Evolutionary conservation across 2,888 invertebrate genomes (phyloP).

Genomic region (Phoenoteleia sp.): DNA sequence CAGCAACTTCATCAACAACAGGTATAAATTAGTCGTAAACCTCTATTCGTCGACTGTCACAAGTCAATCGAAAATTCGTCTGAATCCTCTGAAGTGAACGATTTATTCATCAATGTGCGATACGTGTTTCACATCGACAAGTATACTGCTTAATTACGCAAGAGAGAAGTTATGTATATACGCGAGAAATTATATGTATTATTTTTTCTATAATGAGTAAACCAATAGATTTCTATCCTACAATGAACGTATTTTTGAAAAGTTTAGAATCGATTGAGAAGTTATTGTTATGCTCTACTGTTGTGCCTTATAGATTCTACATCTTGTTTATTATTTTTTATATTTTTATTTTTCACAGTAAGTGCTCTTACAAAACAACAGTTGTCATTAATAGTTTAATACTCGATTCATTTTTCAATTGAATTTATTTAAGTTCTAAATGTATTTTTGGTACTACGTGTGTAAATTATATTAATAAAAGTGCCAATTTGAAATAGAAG

Average conservation of each 20-base stretch:
- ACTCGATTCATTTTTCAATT: background rate
- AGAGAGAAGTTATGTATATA: slow-evolving; percentile 39
- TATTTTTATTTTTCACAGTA: slow-evolving; percentile 42
- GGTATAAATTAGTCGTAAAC: slow-evolving; percentile 82
- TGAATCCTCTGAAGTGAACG: slow-evolving; percentile 16
- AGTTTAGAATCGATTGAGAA: slow-evolving; percentile 34
- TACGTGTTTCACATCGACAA: slow-evolving; percentile 1
- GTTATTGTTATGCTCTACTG: slow-evolving; percentile 55
- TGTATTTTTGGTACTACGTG: background rate
- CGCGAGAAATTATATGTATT: slow-evolving; percentile 29
- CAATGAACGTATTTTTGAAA: slow-evolving; percentile 46
- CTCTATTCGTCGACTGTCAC: background rate
- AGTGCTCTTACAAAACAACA: slow-evolving; percentile 53
- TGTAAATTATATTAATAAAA: background rate
- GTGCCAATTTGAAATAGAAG: slow-evolving; percentile 19
- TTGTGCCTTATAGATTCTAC: slow-evolving; percentile 66
- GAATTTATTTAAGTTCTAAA: background rate
- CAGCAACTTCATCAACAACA: slow-evolving; percentile 88
- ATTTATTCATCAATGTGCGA: slow-evolving; percentile 18
- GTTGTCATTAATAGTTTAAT: slow-evolving; percentile 1
- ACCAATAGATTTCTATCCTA: slow-evolving; percentile 32
- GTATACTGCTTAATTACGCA: slow-evolving; percentile 5
- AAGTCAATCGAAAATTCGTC: slow-evolving; percentile 22
- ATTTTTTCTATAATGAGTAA: slow-evolving; percentile 50
- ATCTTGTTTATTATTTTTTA: slow-evolving; percentile 34